Base-by-base conservation (phyloP, 2,888 invertebrate genomes). In the Smittia aterrima region DNA sequence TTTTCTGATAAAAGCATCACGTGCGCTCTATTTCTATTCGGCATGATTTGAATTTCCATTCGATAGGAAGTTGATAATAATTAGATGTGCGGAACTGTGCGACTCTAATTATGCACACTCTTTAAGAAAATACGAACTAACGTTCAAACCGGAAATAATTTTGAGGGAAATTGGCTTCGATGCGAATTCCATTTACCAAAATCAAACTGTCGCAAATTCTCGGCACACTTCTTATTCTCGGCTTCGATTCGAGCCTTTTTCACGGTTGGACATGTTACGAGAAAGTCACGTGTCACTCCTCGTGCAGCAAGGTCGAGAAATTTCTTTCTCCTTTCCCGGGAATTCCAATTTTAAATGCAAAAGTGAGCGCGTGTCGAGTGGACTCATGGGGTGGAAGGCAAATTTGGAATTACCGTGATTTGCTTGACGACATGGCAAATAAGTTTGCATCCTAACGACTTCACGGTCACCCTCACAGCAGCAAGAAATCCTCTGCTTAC, bases 261-360 rank as follows among this genome's bases (percentile, higher is more conserved):
- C 27, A 64, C 64, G 27, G 27, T 64, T 27, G 64, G 64, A 58
- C 25, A 64, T 64, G 58, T 64, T 64, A 25, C 25, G 64, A 58
- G 58, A 64, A 64, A 64, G 64, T 64, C 64, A 64, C 64, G 64
- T 64, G 64, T 58, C 58, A 58, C 20, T 16, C 9, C 38, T 38
- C 13, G 7, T 58, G 7, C 9, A 7, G 20, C 4, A 18, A 58
- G 20, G 58, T 7, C 9, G 2, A 47, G 16, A 58, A 58, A 58
- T 18, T 58, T 58, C 20, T 22, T n/a, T n/a, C n/a, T 16, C 13
- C 18, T 53, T 64, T 27, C 64, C 64, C 25, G 64, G 64, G 25
- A 64, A 64, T 25, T 27, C 11, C 25, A 24, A 27, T 11, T 64
- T 64, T 58, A 58, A 58, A 18, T 2, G 47, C 47, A 47, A 47